Evolutionary conservation across 2,113 vertebrate species (phyloP).

Genomic region (Chloropsis hardwickii): DNA sequence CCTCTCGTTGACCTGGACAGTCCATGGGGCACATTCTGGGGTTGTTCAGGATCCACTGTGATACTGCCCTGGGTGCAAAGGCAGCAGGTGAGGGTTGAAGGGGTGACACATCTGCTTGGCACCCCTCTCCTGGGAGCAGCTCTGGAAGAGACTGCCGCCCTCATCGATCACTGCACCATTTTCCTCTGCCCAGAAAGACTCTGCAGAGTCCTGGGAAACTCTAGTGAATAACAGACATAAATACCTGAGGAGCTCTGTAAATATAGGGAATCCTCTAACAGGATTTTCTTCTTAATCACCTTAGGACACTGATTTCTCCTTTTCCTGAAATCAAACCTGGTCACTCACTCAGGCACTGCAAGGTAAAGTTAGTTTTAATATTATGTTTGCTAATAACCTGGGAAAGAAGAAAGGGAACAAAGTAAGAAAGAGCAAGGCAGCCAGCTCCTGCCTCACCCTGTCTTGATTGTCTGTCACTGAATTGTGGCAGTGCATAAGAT

Average conservation of each 20-base stretch:
- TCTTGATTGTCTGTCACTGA: neutral
- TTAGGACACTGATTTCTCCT: neutral
- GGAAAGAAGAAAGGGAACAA: neutral
- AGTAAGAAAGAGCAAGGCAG: neutral
- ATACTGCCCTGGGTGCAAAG: neutral
- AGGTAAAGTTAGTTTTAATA: neutral
- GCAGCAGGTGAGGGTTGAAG: neutral
- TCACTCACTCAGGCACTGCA: neutral
- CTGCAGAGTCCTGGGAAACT: neutral
- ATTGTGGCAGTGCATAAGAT: too few species aligned
- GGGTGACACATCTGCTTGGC: neutral
- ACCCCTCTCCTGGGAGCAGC: neutral
- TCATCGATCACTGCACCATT: fast-evolving
- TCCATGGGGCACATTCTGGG: neutral
- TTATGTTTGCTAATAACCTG: neutral
- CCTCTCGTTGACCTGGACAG: neutral
- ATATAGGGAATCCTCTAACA: neutral
- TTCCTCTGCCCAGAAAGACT: neutral
- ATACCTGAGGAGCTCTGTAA: neutral
- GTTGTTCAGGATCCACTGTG: neutral
- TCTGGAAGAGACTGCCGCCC: neutral
- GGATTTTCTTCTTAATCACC: neutral
- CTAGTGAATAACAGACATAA: neutral
- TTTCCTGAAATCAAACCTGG: neutral
- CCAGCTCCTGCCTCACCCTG: neutral